Conservation (phyloP, 2,113 vertebrate species). For the Pantherophis guttatus region DNA sequence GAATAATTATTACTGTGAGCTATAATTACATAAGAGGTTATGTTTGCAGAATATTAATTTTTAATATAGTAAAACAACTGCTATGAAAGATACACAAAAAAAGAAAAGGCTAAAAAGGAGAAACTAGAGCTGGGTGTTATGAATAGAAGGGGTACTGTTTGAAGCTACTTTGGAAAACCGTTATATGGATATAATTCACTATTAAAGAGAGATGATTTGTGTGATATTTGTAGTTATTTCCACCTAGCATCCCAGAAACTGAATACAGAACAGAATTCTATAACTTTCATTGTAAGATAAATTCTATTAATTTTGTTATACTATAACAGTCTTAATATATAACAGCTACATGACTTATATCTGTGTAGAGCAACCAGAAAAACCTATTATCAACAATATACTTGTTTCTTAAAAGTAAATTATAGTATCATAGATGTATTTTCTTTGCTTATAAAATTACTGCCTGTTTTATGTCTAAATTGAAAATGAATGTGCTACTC, state of each 20-base stretch:
- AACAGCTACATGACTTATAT: not conserved
- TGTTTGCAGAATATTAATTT: not conserved
- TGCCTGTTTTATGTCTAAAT: not conserved
- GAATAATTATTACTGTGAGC: not conserved
- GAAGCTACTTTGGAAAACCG: not conserved
- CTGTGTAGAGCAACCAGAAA: not conserved
- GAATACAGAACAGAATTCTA: not conserved
- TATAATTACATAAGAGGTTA: not conserved
- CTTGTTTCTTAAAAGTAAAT: not conserved
- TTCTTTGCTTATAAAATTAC: not conserved
- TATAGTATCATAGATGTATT: not conserved
- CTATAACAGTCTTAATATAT: not conserved
- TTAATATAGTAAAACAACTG: not conserved
- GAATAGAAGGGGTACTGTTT: not conserved
- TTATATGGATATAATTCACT: not conserved
- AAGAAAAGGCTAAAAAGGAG: not conserved
- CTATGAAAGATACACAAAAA: not conserved
- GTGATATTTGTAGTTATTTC: not conserved
- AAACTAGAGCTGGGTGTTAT: not conserved
- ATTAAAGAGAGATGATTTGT: not conserved
- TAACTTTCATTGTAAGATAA: not conserved
- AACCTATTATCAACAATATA: not conserved
- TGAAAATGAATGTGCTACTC: not conserved
- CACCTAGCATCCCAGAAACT: not conserved
- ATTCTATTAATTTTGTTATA: not conserved